phyloP scores from a whole-genome alignment of 2,888 invertebrate species.

The Cheilosia urbana region DNA sequence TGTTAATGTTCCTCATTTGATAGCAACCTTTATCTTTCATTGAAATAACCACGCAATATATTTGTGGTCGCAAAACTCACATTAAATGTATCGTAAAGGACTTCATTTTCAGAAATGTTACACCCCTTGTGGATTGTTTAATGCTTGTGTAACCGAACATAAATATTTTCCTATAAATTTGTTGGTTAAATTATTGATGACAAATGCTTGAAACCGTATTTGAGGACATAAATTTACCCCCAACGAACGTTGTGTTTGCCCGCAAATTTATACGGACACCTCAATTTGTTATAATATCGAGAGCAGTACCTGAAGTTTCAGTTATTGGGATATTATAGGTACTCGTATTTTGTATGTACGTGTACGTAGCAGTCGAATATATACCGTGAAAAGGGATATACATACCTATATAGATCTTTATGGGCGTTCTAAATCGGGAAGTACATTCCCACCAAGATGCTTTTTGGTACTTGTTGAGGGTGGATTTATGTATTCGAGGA shows the following conservation, averaged over 20 bases:
- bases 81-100: conserved; percentile 41
- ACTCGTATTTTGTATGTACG: no score
- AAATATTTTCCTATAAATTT: conserved; percentile 59
- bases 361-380: conserved; percentile 2
- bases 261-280: conserved; percentile 45
- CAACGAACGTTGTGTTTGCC: conserved; percentile 19
- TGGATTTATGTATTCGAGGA: conserved; percentile 51
- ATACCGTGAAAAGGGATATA: conserved; percentile 5
- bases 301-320: conserved; percentile 6
- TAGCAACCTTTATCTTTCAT: conserved; percentile 18
- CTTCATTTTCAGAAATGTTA: conserved; percentile 4
- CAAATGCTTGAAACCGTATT: conserved; percentile 57
- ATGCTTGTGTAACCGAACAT: conserved; percentile 48
- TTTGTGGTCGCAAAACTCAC: conserved; percentile 36
- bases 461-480: conserved; percentile 60
- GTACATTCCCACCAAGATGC: conserved; percentile 16
- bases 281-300: background rate
- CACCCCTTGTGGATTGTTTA: conserved; percentile 44
- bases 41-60: conserved; percentile 35
- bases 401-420: conserved; percentile 37
- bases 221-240: conserved; percentile 42
- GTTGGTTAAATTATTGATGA: conserved; percentile 55
- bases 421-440: conserved; percentile 27
- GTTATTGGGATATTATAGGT: conserved; percentile 4
- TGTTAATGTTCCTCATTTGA: background rate